Evolutionary conservation across 2,888 invertebrate species (phyloP).

Genomic region (Chrysina gloriosa): DNA sequence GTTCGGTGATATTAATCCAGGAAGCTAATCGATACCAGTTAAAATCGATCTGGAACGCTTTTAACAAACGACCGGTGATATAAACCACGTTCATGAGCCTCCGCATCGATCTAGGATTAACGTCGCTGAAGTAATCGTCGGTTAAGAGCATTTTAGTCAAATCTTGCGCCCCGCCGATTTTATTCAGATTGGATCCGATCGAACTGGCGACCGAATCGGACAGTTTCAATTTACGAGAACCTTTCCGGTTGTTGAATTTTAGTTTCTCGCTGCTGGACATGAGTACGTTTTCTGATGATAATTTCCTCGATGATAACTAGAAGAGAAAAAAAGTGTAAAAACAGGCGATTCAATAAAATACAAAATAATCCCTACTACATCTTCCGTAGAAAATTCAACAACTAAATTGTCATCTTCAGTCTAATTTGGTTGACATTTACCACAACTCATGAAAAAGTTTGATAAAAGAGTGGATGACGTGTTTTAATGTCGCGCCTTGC

Average conservation of each 20-base stretch:
- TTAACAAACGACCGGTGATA: slow-evolving; percentile 92
- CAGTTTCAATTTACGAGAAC: slow-evolving; percentile 80
- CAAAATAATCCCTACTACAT: too few relatives aligned
- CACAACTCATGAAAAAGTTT: too few relatives aligned
- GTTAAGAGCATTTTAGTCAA: slow-evolving; percentile 86
- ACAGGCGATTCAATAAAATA: too few relatives aligned
- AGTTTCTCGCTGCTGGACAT: slow-evolving; percentile 88
- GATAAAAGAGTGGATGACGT: too few relatives aligned
- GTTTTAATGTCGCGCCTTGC: too few relatives aligned
- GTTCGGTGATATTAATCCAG: slow-evolving; percentile 98
- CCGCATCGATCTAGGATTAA: slow-evolving; percentile 97
- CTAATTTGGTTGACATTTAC: too few relatives aligned
- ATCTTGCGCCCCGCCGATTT: slow-evolving; percentile 79
- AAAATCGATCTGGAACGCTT: slow-evolving; percentile 99
- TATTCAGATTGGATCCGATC: slow-evolving; percentile 87
- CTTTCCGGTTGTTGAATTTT: slow-evolving; percentile 66
- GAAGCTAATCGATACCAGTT: slow-evolving; percentile 98
- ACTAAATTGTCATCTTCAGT: too few relatives aligned
- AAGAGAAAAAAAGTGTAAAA: too few relatives aligned
- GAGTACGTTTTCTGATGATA: slow-evolving; percentile 83
- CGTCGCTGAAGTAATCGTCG: slow-evolving; percentile 98
- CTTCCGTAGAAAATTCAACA: too few relatives aligned
- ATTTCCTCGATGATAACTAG: slow-evolving; percentile 78
- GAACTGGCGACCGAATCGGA: slow-evolving; percentile 93
- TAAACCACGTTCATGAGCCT: slow-evolving; percentile 97